Evolutionary conservation across 2,888 invertebrate species (phyloP).

Genomic region (Ectobius pallidus): DNA sequence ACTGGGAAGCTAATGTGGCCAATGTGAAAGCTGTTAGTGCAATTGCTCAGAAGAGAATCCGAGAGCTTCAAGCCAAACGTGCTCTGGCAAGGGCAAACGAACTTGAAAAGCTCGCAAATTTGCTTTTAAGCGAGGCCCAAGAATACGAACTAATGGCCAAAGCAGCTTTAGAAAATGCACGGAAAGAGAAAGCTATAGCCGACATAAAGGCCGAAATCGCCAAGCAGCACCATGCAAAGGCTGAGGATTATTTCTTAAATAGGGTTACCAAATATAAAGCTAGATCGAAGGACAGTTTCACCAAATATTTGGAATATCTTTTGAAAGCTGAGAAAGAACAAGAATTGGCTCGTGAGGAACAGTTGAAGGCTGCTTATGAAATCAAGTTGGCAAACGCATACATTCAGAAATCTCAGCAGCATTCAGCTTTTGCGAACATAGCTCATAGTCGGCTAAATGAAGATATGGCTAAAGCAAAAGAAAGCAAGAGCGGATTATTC

Average conservation of each 20-base stretch:
- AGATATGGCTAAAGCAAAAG: not conserved
- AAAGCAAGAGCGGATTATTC: not conserved
- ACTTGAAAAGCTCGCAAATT: not conserved
- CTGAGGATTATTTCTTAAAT: not conserved
- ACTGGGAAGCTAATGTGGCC: not conserved
- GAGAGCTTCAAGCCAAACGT: not conserved
- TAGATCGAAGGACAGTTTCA: not conserved
- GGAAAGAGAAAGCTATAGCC: constrained; percentile 27
- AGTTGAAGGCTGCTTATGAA: not conserved
- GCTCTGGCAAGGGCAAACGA: not conserved
- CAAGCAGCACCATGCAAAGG: not conserved
- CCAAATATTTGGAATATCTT: not conserved
- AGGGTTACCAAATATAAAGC: not conserved
- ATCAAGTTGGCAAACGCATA: not conserved
- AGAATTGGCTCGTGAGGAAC: not conserved
- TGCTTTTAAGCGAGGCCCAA: constrained; percentile 6
- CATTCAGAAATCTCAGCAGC: not conserved
- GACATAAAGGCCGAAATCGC: not conserved
- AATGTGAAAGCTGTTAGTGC: not conserved
- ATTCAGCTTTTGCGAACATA: not conserved
- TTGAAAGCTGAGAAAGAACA: not conserved
- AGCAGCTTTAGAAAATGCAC: not conserved
- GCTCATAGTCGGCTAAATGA: not conserved
- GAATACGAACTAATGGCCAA: not conserved
- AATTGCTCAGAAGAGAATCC: not conserved